Evolutionary conservation across 2,888 invertebrate species (phyloP), one percentile per base, ranked within the genome.

Genomic region (Cephus rjabovi): DNA sequence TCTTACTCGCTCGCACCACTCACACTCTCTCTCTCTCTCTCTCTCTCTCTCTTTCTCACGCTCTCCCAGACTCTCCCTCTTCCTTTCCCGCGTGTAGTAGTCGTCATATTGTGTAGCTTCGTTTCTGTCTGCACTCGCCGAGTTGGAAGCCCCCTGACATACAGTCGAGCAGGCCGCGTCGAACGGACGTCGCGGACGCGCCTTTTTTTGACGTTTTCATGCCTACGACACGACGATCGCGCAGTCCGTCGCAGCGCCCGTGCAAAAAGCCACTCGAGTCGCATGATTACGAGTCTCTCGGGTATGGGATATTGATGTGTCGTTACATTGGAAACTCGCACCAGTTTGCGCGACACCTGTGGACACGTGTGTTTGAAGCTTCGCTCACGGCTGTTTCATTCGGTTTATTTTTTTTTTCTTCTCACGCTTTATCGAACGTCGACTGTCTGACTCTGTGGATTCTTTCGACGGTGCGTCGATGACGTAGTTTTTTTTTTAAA

Each of bases 91-190:
- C 83, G 85, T 84, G 86, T 84, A 86, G 86, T 84, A 87, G 87
- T 87, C 90, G 90, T 90, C 90, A 90, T 90, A 88, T 89, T 84
- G 88, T 86, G 88, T 87, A 90, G 89, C 88, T 88, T 86, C 88
- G 89, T 90, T 90, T 90, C 90, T 89, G 90, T 89, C 89, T 89
- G 87, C 89, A 87, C 85, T 87, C 86, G 88, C 83, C 86, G 89
- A 87, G 89, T 86, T 87, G 84, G 87, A 89, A 88, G 87, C 87
- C 86, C 86, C 56, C 89, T 86, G 87, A 87, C 87, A 86, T 86
- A 86, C 83, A 84, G 86, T 86, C 85, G 86, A 82, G 83, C 80
- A 82, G 81, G 81, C 84, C 83, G 84, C 84, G 84, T 81, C 82
- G 80, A 83, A 83, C 81, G 77, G 83, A 80, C 83, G 81, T 81